Base-by-base conservation (phyloP, 2,113 vertebrate genomes). In the Gulo gulo region DNA sequence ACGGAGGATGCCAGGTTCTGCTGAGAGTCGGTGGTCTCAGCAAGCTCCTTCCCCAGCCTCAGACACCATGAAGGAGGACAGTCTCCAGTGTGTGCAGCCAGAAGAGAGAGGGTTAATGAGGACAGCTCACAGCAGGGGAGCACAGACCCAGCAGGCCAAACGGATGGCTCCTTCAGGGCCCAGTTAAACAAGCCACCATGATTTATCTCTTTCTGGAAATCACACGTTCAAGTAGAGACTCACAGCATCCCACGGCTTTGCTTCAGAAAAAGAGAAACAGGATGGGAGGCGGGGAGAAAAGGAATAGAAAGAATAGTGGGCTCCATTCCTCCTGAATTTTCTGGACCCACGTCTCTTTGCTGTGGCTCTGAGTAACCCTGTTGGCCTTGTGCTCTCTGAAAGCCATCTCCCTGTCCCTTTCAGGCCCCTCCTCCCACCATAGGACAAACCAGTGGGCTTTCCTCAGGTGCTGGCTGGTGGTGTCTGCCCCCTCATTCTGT, bases 271-370 rank as follows among this genome's bases (percentile, higher is more conserved):
- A 47, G 47, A 6, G 21, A 39, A 10, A 42, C 2, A 29, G 13
- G 15, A 42, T 14, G 9, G 26, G 34, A 5, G 10, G 47, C 3
- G 3, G 10, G 6, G 6, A 0, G 7, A 2, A 29, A 4, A 13
- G 47, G 10, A 57, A 34, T 1, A 14, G 16, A 14, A 7, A 3
- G 1, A 15, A 2, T 0, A 1, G 13, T 0, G 31, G 24, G 21
- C 47, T 3, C 2, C 0, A 1, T 14, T 7, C 39, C 26, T 13
- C 36, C 24, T 2, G 7, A 6, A 0, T 4, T 18, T 34, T 31
- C 23, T 1, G 21, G 34, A 84, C 0, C 1, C 6, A 7, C 1
- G 0, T 39, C 31, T n/a, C 74, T 45, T 10, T 18, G 73, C 42
- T 21, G 12, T 6, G 8, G 15, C 39, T 8, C 6, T 1, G 42